phyloP scores from a whole-genome alignment of 2,113 vertebrate genomes.

The Oncorhynchus kisutch region DNA sequence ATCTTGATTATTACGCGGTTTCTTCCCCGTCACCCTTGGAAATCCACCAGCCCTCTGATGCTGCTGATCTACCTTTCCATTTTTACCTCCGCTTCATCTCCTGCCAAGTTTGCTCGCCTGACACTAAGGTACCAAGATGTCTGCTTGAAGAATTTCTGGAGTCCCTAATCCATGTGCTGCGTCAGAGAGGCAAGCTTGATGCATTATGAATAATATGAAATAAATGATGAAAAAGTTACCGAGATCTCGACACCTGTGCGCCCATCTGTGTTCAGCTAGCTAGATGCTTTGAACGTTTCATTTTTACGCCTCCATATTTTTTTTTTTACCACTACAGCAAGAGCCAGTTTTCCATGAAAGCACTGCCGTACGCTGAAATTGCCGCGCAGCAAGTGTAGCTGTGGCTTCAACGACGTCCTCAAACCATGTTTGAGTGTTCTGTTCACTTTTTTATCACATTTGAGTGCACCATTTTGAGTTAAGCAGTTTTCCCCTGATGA shows the following conservation, averaged over 20 bases:
- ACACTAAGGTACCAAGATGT: neutral
- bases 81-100: neutral
- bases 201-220: slow-evolving; percentile 66
- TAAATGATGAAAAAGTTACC: slow-evolving; percentile 59
- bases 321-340: neutral
- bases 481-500: neutral
- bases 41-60: neutral
- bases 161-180: slow-evolving; percentile 14
- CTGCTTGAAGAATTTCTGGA: neutral
- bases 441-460: slow-evolving; percentile 19
- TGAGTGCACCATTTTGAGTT: neutral
- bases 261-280: slow-evolving; percentile 57
- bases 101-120: neutral
- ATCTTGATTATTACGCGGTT: neutral
- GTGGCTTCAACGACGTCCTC: neutral
- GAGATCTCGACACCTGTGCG: slow-evolving; percentile 45
- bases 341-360: neutral
- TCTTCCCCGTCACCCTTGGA: neutral
- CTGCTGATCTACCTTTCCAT: neutral
- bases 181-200: slow-evolving; percentile 55
- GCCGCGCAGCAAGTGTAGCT: neutral
- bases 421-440: neutral
- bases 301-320: neutral
- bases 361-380: neutral
- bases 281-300: slow-evolving; percentile 31